These are phyloP conservation scores for Campylomormyrus tamandua DNA, from an alignment of 2,113 vertebrate species.

Conservation along the genomic window DNA sequence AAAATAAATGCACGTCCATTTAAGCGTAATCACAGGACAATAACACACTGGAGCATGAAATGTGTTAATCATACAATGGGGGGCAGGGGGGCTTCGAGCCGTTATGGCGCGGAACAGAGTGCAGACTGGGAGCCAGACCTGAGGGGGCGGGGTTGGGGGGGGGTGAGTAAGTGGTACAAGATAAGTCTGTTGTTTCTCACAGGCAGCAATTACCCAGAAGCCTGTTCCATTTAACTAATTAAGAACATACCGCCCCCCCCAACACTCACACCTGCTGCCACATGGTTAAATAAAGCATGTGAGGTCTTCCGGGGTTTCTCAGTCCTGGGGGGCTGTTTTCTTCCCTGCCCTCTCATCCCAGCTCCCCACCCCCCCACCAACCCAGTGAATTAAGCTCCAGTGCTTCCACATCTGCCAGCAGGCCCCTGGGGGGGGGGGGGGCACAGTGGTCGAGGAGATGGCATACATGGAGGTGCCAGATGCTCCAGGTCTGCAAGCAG, in stretches of 20 bases:
- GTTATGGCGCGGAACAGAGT: neutral
- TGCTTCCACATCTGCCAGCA: neutral
- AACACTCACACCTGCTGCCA: neutral
- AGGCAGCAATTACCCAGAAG: neutral
- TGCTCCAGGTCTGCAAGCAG: neutral
- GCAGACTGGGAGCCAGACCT: neutral
- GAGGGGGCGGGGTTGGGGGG: neutral
- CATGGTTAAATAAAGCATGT: slow-evolving; percentile 6
- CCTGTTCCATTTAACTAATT: slow-evolving; percentile 14
- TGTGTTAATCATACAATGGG: neutral
- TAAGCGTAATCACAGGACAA: neutral
- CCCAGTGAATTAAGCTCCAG: neutral
- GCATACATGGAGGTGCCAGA: neutral
- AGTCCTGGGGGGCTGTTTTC: neutral
- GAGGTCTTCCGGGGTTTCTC: neutral
- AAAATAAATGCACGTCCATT: neutral
- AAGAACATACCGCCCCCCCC: neutral
- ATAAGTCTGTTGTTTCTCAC: neutral
- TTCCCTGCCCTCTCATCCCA: neutral
- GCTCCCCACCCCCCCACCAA: neutral
- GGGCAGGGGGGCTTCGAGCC: neutral
- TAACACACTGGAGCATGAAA: neutral
- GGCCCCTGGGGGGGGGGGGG: neutral
- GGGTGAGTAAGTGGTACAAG: neutral
- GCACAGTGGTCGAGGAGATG: neutral